Evolutionary conservation across 2,797 vertebrate species (phyloP).

Genomic region (Crocidura indochinensis): DNA sequence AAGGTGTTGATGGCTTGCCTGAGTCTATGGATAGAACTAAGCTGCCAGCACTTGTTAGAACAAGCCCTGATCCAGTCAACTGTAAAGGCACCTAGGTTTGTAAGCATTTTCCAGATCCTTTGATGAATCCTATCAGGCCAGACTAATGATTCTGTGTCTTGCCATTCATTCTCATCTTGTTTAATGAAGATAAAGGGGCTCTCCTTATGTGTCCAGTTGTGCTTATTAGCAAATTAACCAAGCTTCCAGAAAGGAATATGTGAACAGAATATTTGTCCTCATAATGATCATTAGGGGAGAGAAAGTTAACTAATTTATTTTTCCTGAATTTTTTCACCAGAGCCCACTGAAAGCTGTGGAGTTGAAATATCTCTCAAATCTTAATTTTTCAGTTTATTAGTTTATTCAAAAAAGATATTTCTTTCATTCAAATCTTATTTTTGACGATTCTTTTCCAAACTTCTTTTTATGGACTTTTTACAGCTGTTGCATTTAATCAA

Average conservation of each 20-base stretch:
- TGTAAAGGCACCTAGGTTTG: conserved; percentile 71
- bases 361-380: conserved; percentile 42
- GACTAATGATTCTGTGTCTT: conserved; percentile 85
- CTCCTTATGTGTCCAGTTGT: conserved; percentile 86
- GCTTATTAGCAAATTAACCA: conserved; percentile 88
- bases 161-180: conserved; percentile 86
- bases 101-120: conserved; percentile 68
- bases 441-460: neutral
- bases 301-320: conserved; percentile 81
- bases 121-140: conserved; percentile 66
- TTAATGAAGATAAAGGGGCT: conserved; percentile 90
- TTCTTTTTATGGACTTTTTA: conserved; percentile 59
- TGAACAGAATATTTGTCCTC: conserved; percentile 85
- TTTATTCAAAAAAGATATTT: too few species aligned
- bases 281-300: conserved; percentile 83
- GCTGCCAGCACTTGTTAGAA: conserved; percentile 73
- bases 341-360: conserved; percentile 63
- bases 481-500: neutral
- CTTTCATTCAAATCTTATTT: too few species aligned
- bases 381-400: too few species aligned
- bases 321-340: conserved; percentile 65
- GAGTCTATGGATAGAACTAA: conserved; percentile 49
- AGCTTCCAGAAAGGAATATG: conserved; percentile 78
- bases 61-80: neutral
- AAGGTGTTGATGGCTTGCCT: conserved; percentile 19